phyloP scores from a whole-genome alignment of 2,888 invertebrate species.

The Caenorhabditis sulstoni region DNA sequence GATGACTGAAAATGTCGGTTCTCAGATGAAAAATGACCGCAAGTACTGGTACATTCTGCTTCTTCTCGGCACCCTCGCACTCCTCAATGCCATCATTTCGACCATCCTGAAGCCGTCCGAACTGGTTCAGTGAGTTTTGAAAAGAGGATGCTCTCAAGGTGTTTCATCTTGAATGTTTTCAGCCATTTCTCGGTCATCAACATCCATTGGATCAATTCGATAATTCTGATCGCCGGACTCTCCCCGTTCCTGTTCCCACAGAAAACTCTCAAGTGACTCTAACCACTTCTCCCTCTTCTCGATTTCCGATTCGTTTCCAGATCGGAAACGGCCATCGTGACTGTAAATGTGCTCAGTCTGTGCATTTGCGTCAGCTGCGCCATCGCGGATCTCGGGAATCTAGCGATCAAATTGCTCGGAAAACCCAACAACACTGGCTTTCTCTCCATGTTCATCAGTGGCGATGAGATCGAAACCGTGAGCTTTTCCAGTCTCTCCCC shows the following conservation, averaged over 20 bases:
- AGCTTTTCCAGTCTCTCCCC: slow-evolving; percentile 15
- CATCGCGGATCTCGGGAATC: slow-evolving; percentile 47
- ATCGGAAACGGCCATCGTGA: slow-evolving; percentile 55
- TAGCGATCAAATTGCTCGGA: slow-evolving; percentile 24
- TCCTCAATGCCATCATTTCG: slow-evolving; percentile 50
- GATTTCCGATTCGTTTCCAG: slow-evolving; percentile 12
- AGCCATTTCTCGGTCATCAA: slow-evolving; percentile 58
- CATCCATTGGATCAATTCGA: slow-evolving; percentile 56
- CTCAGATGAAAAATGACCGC: slow-evolving; percentile 59
- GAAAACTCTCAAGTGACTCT: slow-evolving; percentile 44
- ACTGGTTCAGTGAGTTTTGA: slow-evolving; percentile 41
- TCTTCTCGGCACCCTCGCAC: slow-evolving; percentile 30
- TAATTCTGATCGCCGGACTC: slow-evolving; percentile 50
- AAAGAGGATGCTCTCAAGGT: neutral
- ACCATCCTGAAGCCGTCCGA: slow-evolving; percentile 30
- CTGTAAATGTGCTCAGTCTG: slow-evolving; percentile 46
- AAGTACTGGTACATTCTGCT: slow-evolving; percentile 50
- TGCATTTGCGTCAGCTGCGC: slow-evolving; percentile 51
- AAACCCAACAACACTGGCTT: slow-evolving; percentile 30
- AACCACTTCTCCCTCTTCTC: neutral
- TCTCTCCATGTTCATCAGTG: slow-evolving; percentile 27
- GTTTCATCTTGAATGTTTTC: slow-evolving; percentile 17
- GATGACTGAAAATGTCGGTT: slow-evolving; percentile 7
- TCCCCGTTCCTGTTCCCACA: slow-evolving; percentile 48
- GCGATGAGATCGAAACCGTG: slow-evolving; percentile 48